Evolutionary conservation across 2,113 vertebrate genomes (phyloP).

Genomic region (Chlorocebus sabaeus): DNA sequence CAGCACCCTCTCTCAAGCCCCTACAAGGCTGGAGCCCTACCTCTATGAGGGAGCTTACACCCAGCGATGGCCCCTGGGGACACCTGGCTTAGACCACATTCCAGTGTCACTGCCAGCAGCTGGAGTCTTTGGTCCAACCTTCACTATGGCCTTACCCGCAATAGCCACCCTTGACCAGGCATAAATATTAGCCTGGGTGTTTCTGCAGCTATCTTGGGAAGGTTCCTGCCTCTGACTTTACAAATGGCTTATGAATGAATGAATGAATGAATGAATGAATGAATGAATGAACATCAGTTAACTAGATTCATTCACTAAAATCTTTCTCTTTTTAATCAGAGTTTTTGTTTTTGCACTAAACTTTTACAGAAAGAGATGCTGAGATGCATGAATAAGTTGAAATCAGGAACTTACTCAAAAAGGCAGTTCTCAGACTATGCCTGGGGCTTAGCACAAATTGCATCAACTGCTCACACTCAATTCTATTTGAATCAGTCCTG

Average conservation of each 20-base stretch:
- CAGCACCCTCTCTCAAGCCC: neutral
- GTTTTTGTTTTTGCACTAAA: conserved; percentile 12
- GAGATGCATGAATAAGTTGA: neutral
- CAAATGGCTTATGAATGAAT: neutral
- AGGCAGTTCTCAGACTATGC: neutral
- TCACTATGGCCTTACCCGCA: neutral
- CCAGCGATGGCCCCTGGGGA: neutral
- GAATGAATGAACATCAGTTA: neutral
- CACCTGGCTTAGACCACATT: neutral
- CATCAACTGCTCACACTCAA: neutral
- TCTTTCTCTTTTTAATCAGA: neutral
- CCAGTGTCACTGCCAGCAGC: neutral
- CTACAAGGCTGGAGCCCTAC: neutral
- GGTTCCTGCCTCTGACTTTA: neutral
- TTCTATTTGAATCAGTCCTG: conserved; percentile 51
- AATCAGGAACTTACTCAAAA: neutral
- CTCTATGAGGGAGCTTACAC: no score
- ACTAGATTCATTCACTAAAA: neutral
- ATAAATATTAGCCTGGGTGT: neutral
- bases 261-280: neutral
- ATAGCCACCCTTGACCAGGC: neutral
- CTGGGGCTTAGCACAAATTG: neutral
- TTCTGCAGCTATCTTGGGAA: neutral
- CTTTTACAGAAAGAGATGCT: neutral
- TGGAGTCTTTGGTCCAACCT: neutral